Evolutionary conservation across 2,797 vertebrate genomes (phyloP).

Genomic region (Lacerta viridis): DNA sequence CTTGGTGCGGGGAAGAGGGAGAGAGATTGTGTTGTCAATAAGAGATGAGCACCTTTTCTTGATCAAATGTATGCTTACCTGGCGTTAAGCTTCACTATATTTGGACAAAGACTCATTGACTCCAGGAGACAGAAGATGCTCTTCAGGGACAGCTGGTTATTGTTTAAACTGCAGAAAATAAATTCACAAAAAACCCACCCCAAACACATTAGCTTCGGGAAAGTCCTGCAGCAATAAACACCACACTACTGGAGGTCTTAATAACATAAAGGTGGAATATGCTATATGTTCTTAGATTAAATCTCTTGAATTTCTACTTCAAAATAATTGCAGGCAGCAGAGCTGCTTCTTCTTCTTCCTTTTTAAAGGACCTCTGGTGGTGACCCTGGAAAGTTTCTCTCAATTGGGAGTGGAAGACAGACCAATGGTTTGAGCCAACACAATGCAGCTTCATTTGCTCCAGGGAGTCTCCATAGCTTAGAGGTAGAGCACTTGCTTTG

Average conservation of each 20-base stretch:
- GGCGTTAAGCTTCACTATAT: conserved; percentile 77
- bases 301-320: too few species aligned
- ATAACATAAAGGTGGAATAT: neutral
- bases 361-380: too few species aligned
- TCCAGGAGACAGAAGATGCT: conserved; percentile 76
- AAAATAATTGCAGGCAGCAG: neutral
- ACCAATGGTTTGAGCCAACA: neutral
- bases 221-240: neutral
- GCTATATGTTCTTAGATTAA: neutral
- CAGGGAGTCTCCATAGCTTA: too few species aligned
- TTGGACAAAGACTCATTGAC: conserved; percentile 68
- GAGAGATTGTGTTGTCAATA: neutral
- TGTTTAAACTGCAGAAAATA: conserved; percentile 79
- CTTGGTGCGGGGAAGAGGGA: neutral
- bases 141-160: conserved; percentile 76
- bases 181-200: neutral
- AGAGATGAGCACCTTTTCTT: neutral
- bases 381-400: neutral
- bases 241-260: neutral
- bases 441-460: neutral
- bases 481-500: too few species aligned
- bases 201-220: neutral
- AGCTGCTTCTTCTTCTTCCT: neutral
- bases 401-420: too few species aligned
- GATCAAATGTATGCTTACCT: conserved; percentile 76